Evolutionary conservation across 2,888 invertebrate genomes (phyloP).

Genomic region (Dasysyrphus tricinctus): DNA sequence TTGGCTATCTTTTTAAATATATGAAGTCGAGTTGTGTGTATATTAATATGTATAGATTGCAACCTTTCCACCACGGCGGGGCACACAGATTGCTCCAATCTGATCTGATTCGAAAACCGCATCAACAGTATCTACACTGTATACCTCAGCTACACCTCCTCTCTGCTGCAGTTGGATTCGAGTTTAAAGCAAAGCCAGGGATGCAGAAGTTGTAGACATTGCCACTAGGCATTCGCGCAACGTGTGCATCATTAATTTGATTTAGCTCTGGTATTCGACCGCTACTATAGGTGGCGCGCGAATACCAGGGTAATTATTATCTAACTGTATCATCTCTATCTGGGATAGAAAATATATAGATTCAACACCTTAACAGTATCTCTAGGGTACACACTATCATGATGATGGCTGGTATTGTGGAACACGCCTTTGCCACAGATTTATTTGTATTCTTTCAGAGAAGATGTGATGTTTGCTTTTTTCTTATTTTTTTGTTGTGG

Average conservation of each 20-base stretch:
- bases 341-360: conserved; percentile 1
- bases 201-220: background rate
- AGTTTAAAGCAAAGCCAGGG: background rate
- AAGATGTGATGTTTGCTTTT: background rate
- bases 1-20: background rate
- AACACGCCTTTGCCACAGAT: background rate
- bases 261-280: conserved; percentile 46
- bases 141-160: background rate
- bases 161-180: too few species aligned
- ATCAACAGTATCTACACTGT: background rate
- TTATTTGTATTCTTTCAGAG: background rate
- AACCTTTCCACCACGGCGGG: conserved; percentile 1
- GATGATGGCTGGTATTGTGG: background rate
- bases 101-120: conserved; percentile 15
- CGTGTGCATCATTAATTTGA: conserved; percentile 62
- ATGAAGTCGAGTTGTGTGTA: background rate
- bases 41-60: background rate
- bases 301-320: conserved; percentile 58
- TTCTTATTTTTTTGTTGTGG: background rate
- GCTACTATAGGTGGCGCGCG: conserved; percentile 26
- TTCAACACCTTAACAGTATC: conserved; percentile 15
- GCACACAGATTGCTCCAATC: conserved; percentile 12
- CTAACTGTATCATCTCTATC: conserved; percentile 63
- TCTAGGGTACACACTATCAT: background rate
- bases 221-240: background rate